phyloP scores from a whole-genome alignment of 2,797 vertebrate species.

The Denticeps clupeoides region DNA sequence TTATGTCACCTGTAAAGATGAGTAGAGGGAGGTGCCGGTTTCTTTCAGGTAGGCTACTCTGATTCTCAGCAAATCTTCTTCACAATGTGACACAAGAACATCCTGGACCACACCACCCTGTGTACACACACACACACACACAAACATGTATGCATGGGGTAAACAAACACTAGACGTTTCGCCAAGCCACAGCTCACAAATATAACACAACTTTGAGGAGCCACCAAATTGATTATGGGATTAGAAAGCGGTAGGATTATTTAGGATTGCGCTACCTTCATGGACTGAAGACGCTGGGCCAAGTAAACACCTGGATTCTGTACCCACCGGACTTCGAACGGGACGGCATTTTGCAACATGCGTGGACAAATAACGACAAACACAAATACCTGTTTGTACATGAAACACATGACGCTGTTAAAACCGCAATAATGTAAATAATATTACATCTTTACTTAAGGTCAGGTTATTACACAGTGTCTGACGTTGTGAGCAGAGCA shows the following conservation, averaged over 20 bases:
- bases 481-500: neutral
- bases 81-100: constrained; percentile 66
- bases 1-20: constrained; percentile 59
- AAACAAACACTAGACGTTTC: neutral
- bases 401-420: neutral
- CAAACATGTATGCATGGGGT: neutral
- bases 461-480: neutral
- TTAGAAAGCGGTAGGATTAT: too few relatives aligned
- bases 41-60: constrained; percentile 54
- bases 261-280: constrained; percentile 39
- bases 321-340: constrained; percentile 47
- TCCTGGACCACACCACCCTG: constrained; percentile 40
- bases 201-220: neutral
- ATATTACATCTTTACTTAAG: too few relatives aligned
- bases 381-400: neutral
- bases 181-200: neutral
- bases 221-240: too few relatives aligned
- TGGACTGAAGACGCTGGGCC: constrained; percentile 39
- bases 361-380: constrained; percentile 1
- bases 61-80: constrained; percentile 68
- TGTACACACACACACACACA: constrained; percentile 1
- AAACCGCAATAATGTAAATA: too few relatives aligned
- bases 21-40: constrained; percentile 70
- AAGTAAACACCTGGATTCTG: constrained; percentile 39
- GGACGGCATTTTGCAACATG: too few relatives aligned